Conservation (phyloP, 2,797 vertebrate species). For the Mionectes olivaceus region DNA sequence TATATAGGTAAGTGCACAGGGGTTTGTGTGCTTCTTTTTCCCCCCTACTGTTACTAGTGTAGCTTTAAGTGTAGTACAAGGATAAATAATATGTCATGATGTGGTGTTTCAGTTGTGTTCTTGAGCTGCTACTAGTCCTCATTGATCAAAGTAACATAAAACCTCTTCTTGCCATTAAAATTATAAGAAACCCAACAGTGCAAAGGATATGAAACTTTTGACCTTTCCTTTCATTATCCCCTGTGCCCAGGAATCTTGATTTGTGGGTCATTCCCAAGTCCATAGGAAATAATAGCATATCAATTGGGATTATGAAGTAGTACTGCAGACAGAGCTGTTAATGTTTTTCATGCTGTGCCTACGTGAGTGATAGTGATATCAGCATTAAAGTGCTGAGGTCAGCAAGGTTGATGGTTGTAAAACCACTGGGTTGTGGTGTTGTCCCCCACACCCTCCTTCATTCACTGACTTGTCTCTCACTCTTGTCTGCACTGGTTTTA, state of each 20-base stretch:
- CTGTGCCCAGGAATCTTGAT: not conserved
- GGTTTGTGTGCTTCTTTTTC: not conserved
- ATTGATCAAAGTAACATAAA: not conserved
- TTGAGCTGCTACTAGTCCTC: not conserved
- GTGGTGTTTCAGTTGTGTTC: not conserved
- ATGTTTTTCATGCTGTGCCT: not conserved
- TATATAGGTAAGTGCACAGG: slow-evolving; percentile 87
- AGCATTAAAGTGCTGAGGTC: not conserved
- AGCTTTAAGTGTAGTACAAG: not conserved
- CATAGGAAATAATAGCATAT: not conserved
- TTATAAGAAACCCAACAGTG: not conserved
- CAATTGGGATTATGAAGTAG: not conserved
- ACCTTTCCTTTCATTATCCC: not conserved
- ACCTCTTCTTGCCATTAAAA: not conserved
- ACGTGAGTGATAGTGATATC: not conserved
- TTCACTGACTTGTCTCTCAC: not conserved
- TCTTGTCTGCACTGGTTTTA: not conserved
- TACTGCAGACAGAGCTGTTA: not conserved
- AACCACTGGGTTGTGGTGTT: not conserved
- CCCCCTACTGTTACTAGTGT: not conserved
- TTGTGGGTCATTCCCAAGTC: not conserved
- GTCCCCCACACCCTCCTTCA: rapidly evolving
- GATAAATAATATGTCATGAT: not conserved
- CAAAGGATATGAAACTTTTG: not conserved
- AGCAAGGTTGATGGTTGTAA: not conserved